Conservation (phyloP, 2,888 invertebrate species). For the Diaprepes abbreviatus region DNA sequence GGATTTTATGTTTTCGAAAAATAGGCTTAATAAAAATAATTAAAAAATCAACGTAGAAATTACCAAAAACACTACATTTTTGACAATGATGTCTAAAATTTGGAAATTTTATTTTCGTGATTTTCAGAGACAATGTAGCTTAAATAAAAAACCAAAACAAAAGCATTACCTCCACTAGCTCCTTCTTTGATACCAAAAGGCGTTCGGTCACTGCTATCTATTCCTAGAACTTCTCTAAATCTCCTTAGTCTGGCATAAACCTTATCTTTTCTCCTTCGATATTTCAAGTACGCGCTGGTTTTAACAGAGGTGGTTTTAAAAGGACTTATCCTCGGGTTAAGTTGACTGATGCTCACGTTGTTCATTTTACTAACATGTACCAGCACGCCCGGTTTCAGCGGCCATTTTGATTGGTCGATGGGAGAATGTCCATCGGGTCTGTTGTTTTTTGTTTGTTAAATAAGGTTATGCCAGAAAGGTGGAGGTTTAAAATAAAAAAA, state of each 20-base stretch:
- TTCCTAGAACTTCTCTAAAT: conserved; percentile 62
- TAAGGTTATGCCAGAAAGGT: conserved; percentile 22
- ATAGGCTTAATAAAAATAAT: no score
- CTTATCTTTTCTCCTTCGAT: conserved; percentile 62
- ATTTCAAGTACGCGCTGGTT: conserved; percentile 56
- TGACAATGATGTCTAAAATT: no score
- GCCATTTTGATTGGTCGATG: conserved; percentile 78
- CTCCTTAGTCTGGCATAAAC: conserved; percentile 64
- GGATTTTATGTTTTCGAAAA: no score
- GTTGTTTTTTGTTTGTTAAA: conserved; percentile 15
- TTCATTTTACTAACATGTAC: conserved; percentile 90
- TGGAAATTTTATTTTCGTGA: no score
- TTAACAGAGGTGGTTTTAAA: conserved; percentile 58
- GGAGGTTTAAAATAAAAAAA: conserved; percentile 25
- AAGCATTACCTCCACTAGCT: conserved; percentile 68
- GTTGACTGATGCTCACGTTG: conserved; percentile 69
- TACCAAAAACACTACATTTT: no score
- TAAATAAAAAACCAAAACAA: conserved; percentile 49
- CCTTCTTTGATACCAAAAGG: conserved; percentile 68
- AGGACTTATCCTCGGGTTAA: conserved; percentile 57
- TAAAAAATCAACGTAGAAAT: no score
- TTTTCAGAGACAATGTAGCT: no score
- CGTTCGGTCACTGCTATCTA: conserved; percentile 63
- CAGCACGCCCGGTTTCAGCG: conserved; percentile 86
- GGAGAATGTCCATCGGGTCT: conserved; percentile 70